These are phyloP conservation scores for Pseudonaja textilis DNA, from an alignment of 2,113 vertebrate genomes.

Conservation along the genomic window DNA sequence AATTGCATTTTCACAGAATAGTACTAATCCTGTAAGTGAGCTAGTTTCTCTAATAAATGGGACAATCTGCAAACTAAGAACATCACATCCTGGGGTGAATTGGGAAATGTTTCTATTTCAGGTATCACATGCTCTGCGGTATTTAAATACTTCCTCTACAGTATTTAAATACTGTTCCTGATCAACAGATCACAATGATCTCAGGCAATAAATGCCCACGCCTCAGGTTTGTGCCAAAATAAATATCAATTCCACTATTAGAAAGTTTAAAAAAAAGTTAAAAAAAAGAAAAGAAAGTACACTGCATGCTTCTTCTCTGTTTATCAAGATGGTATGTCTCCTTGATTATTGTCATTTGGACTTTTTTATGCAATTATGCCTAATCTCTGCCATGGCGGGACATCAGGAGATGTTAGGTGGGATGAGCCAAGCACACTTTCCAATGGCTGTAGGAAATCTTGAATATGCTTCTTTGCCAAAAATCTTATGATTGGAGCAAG, in stretches of 20 bases:
- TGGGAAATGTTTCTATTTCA: constrained; percentile 54
- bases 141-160: constrained; percentile 3
- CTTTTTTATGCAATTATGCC: neutral
- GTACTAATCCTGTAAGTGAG: constrained; percentile 64
- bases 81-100: constrained; percentile 57
- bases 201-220: neutral
- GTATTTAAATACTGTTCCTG: constrained; percentile 7
- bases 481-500: neutral
- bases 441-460: neutral
- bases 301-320: neutral
- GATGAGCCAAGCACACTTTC: neutral
- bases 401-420: neutral
- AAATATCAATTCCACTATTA: neutral
- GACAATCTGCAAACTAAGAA: constrained; percentile 61
- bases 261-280: neutral
- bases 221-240: neutral
- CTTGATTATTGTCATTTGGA: neutral
- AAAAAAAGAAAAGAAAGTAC: neutral
- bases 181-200: neutral
- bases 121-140: constrained; percentile 35
- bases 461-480: neutral
- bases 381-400: neutral
- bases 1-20: constrained; percentile 51
- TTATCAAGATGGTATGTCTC: neutral
- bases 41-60: constrained; percentile 53